Conservation (phyloP, 2,113 vertebrate genomes). For the Burhinus bistriatus region DNA sequence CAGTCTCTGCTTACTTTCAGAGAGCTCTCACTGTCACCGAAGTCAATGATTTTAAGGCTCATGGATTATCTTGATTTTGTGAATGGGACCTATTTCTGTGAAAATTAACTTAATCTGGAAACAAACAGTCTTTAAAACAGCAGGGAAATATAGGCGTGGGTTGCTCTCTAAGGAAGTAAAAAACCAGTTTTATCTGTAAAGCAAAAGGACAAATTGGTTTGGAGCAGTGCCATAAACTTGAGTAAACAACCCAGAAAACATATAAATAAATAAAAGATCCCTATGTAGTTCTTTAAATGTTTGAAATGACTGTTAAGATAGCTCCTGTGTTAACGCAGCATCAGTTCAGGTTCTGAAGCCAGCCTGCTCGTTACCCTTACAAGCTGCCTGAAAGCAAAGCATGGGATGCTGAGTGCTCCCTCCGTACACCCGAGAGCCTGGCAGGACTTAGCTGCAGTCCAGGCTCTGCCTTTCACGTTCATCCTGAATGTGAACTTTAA, state of each 20-base stretch:
- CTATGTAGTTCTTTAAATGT: neutral
- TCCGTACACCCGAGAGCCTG: no score
- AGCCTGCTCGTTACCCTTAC: rapidly evolving
- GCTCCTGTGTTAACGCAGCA: neutral
- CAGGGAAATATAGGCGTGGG: neutral
- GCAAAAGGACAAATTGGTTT: neutral
- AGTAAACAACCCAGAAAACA: neutral
- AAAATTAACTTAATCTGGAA: neutral
- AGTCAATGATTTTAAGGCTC: neutral
- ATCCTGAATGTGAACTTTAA: neutral
- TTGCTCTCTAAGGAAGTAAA: neutral
- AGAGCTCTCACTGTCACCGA: neutral
- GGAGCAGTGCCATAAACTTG: neutral
- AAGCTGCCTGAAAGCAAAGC: neutral
- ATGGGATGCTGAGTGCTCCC: rapidly evolving
- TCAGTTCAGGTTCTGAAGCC: neutral
- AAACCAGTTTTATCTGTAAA: neutral
- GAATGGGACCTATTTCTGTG: neutral
- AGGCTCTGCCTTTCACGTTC: neutral
- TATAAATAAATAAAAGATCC: neutral
- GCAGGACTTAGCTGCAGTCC: neutral
- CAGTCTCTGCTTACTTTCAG: neutral
- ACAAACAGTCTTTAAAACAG: neutral
- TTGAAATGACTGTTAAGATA: neutral
- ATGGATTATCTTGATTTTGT: neutral